Evolutionary conservation across 2,797 vertebrate species (phyloP), one percentile per base, ranked within the genome.

Genomic region (Pogoniulus pusillus): DNA sequence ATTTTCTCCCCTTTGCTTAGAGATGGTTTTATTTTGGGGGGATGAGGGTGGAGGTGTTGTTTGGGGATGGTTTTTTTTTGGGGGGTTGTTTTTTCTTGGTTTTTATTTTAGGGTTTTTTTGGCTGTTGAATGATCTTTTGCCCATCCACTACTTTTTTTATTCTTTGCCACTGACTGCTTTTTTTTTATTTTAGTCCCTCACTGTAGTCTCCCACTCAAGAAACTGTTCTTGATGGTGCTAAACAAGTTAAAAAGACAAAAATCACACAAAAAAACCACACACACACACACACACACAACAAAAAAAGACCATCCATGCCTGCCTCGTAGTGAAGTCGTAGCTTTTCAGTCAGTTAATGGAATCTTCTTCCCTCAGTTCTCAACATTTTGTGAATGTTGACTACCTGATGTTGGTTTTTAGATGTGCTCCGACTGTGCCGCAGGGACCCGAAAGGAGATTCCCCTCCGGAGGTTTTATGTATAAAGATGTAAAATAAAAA

Each of bases 401-500:
- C 98, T 97, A 97, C 97, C 98, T 98, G 98, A 98, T 97, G 12
- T 47, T 47, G 47, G 11, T 47, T 47, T 98, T 97, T 98, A 98
- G 98, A 97, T 98, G 99, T 99, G 98, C 98, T 98, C 96, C 98
- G 98, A 98, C 99, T 97, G 98, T 98, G 98, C 93, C 97, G 97
- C 97, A 98, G 98, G 98, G 98, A 98, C 98, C 98, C 29, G 8
- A 22, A 3, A 98, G 98, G 98, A 98, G 98, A 98, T 98, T 98
- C 98, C 98, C 98, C 98, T 98, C 98, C 97, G 97, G 97, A 98
- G 98, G 98, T 98, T 98, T 99, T 98, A 98, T 99, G 99, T 99
- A 99, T 97, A 99, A 98, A 99, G 98, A 98, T 99, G 99, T 99
- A 99, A 99, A 99, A 99, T 99, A 99, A 99, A 99, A 98, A 98